phyloP scores from a whole-genome alignment of 53 echinoderm and acorn worm species.

The Patiria pectinifera region DNA sequence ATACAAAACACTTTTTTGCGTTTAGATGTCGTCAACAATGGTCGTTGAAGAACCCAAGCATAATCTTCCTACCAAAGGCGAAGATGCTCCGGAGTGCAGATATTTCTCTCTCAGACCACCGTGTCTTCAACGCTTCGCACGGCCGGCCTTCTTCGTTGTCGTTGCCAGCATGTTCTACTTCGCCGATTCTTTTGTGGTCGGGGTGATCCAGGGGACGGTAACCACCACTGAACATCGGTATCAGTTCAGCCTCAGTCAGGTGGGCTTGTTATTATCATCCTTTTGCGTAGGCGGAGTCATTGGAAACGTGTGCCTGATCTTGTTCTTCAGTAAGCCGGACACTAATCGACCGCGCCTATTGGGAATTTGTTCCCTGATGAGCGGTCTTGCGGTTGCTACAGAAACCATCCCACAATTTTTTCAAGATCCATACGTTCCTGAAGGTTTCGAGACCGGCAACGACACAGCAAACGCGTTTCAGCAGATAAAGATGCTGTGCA shows the following conservation, averaged over 20 bases:
- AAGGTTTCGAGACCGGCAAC: not conserved
- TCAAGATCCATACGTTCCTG: not conserved
- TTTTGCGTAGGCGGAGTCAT: conserved; percentile 14
- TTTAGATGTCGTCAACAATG: not conserved
- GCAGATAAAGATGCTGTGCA: not conserved
- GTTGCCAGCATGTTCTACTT: conserved; percentile 11
- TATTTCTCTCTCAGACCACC: conserved; percentile 17
- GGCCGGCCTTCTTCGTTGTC: not conserved
- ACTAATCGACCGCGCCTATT: not conserved
- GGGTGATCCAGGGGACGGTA: conserved; percentile 10
- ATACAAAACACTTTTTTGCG: not conserved
- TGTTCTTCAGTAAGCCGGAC: not conserved
- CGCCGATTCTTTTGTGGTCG: conserved; percentile 1
- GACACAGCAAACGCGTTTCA: not conserved
- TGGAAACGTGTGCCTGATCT: not conserved
- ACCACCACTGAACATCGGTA: conserved; percentile 24
- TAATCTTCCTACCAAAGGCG: not conserved
- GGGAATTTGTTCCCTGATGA: not conserved
- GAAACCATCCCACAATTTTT: conserved; percentile 18
- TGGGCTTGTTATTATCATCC: not conserved
- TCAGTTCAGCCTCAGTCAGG: conserved; percentile 9
- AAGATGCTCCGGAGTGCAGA: not conserved
- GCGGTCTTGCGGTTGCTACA: no score
- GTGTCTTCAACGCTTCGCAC: not conserved
- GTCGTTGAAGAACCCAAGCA: not conserved